Evolutionary conservation across 2,888 invertebrate genomes (phyloP), one percentile per base, ranked within the genome.

Genomic region (Kryphioiulus occultus): DNA sequence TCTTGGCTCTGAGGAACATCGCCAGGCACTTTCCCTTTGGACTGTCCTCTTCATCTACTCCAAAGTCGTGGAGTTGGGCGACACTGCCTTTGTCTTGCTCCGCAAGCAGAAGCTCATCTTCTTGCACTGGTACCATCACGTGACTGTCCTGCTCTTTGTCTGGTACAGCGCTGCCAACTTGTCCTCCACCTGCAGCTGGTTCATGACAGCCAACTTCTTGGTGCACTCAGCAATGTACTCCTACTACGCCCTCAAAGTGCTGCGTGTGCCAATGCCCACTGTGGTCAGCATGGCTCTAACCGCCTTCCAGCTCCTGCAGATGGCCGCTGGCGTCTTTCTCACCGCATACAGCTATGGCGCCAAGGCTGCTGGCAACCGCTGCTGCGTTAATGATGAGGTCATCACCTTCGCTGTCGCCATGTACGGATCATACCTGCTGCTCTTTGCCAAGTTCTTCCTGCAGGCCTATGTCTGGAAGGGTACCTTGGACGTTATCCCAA

Each of bases 41-140:
- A 97, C 98, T 90, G 97, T 96, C 95, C 95, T 98, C 94, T 99
- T 99, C 93, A 98, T 98, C 82, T 93, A 99, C 89, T 98, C 98
- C 89, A 99, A 99, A 93, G 94, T 98, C 88, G 97, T 98, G 0
- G 99, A 99, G 93, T 94, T 99, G 85, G 98, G 98, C 10, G 98
- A 98, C 93, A 98, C 98, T 78, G 94, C 98, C 90, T 98, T 98
- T 94, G 96, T 98, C 89, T 91, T 93, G 30, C 93, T 98, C 88
- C 95, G 98, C 89, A 98, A 98, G 93, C 97, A 98, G 92, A 97
- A 97, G 0, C 93, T 98, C 86, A 97, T 98, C 92, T 98, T 98
- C 93, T 94, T 98, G 87, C 97, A 98, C 92, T 98, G 98, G 98
- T 92, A 92, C 88, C 92, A 92, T 89, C 92, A 92, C 90, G 91